Conservation (phyloP, 30 jellyfish, hydroid and myxozoan genomes). For the Catostylus mosaicus region DNA sequence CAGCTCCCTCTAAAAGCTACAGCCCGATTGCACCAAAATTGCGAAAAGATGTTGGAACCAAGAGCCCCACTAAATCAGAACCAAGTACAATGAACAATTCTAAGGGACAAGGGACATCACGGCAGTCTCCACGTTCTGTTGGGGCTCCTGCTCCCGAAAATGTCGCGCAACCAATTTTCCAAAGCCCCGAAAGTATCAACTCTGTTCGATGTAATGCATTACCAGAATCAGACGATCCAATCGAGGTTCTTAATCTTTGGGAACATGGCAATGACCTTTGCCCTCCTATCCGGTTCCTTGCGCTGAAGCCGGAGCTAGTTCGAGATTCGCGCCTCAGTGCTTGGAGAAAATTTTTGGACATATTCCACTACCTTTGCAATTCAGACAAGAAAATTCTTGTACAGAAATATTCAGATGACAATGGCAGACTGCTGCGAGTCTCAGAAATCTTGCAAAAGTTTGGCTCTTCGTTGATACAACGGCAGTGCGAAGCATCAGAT, state of each 20-base stretch:
- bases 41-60: neutral
- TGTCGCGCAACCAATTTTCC: neutral
- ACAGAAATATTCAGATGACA: constrained; percentile 72
- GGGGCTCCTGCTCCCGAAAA: neutral
- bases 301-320: constrained; percentile 29
- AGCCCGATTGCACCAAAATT: constrained; percentile 17
- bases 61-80: neutral
- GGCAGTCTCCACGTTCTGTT: neutral
- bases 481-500: constrained; percentile 3
- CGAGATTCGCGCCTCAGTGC: constrained; percentile 50
- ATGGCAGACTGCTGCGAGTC: constrained; percentile 82
- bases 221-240: constrained; percentile 42
- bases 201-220: neutral
- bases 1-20: constrained; percentile 33
- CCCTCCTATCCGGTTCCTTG: constrained; percentile 78
- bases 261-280: constrained; percentile 63
- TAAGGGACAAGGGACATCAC: neutral
- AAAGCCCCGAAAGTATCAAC: constrained; percentile 1
- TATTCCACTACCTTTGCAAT: constrained; percentile 71
- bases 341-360: constrained; percentile 90
- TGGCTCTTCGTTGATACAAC: constrained; percentile 37
- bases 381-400: constrained; percentile 64
- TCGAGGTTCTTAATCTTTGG: constrained; percentile 49
- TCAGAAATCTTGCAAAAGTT: constrained; percentile 66
- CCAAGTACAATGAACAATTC: neutral